Evolutionary conservation across 2,797 vertebrate species (phyloP), one percentile per base, ranked within the genome.

Genomic region (Cyprinella venusta): DNA sequence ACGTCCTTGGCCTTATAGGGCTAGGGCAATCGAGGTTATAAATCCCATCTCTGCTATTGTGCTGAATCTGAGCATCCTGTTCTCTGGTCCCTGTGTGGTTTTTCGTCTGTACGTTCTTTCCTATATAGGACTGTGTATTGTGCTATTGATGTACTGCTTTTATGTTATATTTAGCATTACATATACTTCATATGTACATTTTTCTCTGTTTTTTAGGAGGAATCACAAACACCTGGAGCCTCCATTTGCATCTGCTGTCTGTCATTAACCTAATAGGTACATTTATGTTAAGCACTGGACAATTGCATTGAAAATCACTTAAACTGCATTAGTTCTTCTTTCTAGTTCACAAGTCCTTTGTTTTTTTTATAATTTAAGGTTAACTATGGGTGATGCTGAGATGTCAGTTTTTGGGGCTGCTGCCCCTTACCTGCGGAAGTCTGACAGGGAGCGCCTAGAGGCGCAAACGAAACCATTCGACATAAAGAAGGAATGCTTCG

Each of bases 401-500:
- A 95, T 96, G 95, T 3, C 95, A 0, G 93, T 93, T 10, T 98
- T 96, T 76, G 97, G 97, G 88, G 3, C 36, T 0, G 96, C 97
- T 0, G 95, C 96, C 38, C 10, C 96, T 1, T 98, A 87, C 90
- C 92, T 98, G 89, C 93, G 97, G 82, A 96, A 97, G 91, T 95
- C 97, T 0, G 97, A 98, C 2, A 96, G 90, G 90, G 95, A 96
- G 80, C 93, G 97, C 9, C 89, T 97, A 84, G 96, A 97, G 86
- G 95, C 95, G 0, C 97, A 97, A 74, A 97, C 94, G 0, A 94
- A 95, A 52, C 4, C 79, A 70, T 98, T 98, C 0, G 97, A 98
- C 89, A 93, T 97, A 87, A 98, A 98, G 93, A 97, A 96, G 89
- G 96, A 97, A 48, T 95, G 96, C 70, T 98, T 96, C 5, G 94